A percentile compares a stretch with the other conserved stretches of the same genome.
These are phyloP conservation scores for Ptychodera flava DNA, from an alignment of 35 echinoderm and acorn worm species.

Conservation along the genomic window DNA sequence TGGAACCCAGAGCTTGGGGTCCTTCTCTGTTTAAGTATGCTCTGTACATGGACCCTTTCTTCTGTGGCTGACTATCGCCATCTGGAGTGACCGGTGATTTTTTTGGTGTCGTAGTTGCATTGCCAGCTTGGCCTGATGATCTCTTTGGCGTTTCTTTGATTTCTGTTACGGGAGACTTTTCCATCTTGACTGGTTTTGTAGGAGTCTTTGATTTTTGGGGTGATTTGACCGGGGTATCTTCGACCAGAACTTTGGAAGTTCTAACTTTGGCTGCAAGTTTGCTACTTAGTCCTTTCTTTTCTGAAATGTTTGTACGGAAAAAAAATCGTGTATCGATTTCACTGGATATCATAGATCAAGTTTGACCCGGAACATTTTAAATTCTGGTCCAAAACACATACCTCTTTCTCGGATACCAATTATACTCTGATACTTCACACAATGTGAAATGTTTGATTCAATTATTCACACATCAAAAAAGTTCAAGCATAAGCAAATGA, in stretches of 20 bases:
- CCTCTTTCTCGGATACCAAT: not conserved
- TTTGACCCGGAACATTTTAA: too few species aligned
- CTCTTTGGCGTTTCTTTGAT: not conserved
- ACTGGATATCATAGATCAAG: not conserved
- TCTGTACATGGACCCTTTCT: conserved; percentile 35
- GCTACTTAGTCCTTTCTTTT: conserved; percentile 42
- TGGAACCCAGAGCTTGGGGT: conserved; percentile 61
- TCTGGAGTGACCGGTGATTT: not conserved
- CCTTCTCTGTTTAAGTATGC: conserved; percentile 84
- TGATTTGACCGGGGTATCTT: conserved; percentile 54
- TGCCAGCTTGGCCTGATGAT: not conserved
- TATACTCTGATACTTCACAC: not conserved
- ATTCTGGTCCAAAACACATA: too few species aligned
- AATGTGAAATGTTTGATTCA: not conserved
- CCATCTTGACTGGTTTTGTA: conserved; percentile 3
- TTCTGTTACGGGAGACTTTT: not conserved
- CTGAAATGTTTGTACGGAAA: not conserved
- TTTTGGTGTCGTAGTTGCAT: conserved; percentile 2
- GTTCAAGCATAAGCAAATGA: not conserved
- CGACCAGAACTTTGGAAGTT: conserved; percentile 29
- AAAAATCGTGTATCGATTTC: not conserved
- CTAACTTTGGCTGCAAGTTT: conserved; percentile 63
- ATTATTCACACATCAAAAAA: not conserved
- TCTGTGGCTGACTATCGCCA: conserved; percentile 25
- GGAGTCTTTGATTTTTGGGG: not conserved